These are phyloP conservation scores for Meleagris gallopavo DNA, from an alignment of 2,113 vertebrate genomes.

Conservation along the genomic window DNA sequence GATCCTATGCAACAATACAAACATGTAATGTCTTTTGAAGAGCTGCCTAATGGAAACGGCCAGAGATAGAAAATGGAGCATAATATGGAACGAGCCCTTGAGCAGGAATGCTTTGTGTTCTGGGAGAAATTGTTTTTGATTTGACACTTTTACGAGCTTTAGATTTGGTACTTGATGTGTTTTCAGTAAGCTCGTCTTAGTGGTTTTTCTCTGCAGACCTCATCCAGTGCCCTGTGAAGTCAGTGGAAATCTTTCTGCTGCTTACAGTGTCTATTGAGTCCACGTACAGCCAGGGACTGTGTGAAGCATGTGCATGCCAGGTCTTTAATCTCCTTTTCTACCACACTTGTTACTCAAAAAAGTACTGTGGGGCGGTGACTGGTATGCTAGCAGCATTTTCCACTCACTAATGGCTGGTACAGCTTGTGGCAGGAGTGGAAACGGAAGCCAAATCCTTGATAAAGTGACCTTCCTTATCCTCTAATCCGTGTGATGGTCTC, in stretches of 20 bases:
- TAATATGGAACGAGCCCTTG: slow-evolving; percentile 57
- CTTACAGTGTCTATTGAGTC: background rate
- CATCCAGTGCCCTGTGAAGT: slow-evolving; percentile 15
- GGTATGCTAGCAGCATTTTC: slow-evolving; percentile 22
- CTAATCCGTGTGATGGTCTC: slow-evolving; percentile 14
- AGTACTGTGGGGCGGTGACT: slow-evolving; percentile 8
- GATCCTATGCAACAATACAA: slow-evolving; percentile 41
- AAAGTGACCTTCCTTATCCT: slow-evolving; percentile 6
- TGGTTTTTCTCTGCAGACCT: slow-evolving; percentile 43
- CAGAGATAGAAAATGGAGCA: slow-evolving; percentile 61
- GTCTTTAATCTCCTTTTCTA: slow-evolving; percentile 25
- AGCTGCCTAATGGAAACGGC: slow-evolving; percentile 63
- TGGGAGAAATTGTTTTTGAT: slow-evolving; percentile 65
- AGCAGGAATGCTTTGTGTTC: slow-evolving; percentile 60
- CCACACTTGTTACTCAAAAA: slow-evolving; percentile 21
- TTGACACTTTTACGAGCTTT: slow-evolving; percentile 70
- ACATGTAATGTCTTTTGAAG: slow-evolving; percentile 62
- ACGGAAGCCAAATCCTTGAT: slow-evolving; percentile 28
- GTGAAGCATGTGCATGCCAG: background rate
- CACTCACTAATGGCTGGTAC: background rate
- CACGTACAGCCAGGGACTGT: background rate
- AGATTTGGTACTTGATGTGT: slow-evolving; percentile 38
- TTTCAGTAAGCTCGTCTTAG: slow-evolving; percentile 48
- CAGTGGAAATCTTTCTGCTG: slow-evolving; percentile 11
- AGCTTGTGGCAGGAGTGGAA: slow-evolving; percentile 49